Conservation (phyloP, 2,113 vertebrate species). For the Brevimyrus niger region DNA sequence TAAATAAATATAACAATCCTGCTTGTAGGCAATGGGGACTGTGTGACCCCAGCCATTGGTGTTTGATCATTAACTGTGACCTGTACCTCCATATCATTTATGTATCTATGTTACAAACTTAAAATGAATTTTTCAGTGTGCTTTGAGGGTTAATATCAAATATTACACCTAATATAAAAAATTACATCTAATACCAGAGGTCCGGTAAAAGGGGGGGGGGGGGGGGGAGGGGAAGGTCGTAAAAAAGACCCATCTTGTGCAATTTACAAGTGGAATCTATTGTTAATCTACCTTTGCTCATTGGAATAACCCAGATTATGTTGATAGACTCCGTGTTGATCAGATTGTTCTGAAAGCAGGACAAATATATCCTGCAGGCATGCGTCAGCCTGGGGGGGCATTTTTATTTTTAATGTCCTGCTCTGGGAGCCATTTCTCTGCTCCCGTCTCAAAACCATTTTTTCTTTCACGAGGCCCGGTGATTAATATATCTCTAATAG, state of each 20-base stretch:
- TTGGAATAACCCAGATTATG: background rate
- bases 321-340: background rate
- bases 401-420: slow-evolving; percentile 9
- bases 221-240: background rate
- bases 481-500: slow-evolving; percentile 15
- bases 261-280: background rate
- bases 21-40: background rate
- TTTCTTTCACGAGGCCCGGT: background rate
- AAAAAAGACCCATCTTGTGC: background rate
- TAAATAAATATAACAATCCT: background rate
- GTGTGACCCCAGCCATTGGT: background rate
- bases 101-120: background rate
- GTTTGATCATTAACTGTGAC: background rate
- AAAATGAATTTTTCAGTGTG: background rate
- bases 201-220: background rate
- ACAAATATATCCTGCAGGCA: background rate
- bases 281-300: background rate
- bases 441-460: background rate
- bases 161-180: background rate
- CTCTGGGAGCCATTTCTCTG: background rate
- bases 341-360: background rate
- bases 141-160: background rate
- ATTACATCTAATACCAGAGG: background rate
- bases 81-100: background rate
- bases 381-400: background rate